phyloP scores from a whole-genome alignment of 1,140 invertebrate species.

The Macrobrachium rosenbergii region DNA sequence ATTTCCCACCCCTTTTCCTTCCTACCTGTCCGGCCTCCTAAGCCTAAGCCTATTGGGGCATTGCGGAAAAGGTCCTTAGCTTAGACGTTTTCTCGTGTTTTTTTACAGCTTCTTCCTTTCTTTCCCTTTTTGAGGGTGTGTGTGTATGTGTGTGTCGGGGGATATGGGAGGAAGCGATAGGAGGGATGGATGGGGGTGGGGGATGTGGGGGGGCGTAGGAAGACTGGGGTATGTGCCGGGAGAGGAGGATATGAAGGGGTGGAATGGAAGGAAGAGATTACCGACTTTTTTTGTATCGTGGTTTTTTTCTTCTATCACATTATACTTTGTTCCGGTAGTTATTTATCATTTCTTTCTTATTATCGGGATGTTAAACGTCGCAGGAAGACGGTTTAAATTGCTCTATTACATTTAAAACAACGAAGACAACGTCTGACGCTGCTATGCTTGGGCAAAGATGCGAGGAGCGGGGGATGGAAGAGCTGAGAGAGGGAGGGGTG shows the following conservation, averaged over 20 bases:
- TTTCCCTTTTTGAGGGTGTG: not conserved
- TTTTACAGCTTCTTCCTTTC: not conserved
- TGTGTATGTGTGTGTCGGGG: not conserved
- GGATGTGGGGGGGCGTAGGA: not conserved
- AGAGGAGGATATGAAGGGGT: not conserved
- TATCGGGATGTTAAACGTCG: not conserved
- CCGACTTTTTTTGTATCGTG: slow-evolving; percentile 1
- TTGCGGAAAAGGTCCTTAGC: slow-evolving; percentile 41
- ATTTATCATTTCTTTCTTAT: slow-evolving; percentile 9
- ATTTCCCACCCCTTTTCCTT: slow-evolving; percentile 30
- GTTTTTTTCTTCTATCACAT: slow-evolving; percentile 3
- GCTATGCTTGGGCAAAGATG: too few relatives aligned
- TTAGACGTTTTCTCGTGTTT: not conserved
- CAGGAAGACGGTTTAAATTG: too few relatives aligned
- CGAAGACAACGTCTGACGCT: too few relatives aligned
- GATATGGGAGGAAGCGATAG: slow-evolving; percentile 15
- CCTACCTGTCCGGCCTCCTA: slow-evolving; percentile 32
- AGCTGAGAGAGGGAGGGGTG: too few relatives aligned
- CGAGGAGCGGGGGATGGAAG: too few relatives aligned
- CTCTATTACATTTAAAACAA: too few relatives aligned
- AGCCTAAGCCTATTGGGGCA: slow-evolving; percentile 53
- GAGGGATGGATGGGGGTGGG: not conserved
- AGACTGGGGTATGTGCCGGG: not conserved
- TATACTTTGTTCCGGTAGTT: slow-evolving; percentile 1
- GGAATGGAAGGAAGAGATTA: slow-evolving; percentile 18